Evolutionary conservation across 2,113 vertebrate genomes (phyloP).

Genomic region (Poeciliopsis prolifica): DNA sequence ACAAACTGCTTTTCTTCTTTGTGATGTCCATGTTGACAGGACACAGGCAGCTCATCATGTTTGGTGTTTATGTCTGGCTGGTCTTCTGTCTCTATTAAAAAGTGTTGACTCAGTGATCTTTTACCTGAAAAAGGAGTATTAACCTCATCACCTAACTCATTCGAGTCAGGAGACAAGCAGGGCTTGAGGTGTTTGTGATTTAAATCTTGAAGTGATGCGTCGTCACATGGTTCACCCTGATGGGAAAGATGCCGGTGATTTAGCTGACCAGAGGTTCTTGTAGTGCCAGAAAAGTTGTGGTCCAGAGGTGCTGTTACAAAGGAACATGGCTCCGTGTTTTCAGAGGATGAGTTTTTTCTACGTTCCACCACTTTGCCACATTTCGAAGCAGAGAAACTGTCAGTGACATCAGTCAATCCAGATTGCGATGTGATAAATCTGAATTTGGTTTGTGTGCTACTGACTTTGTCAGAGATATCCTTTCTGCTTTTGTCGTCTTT

Average conservation of each 20-base stretch:
- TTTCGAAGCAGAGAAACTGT: conserved; percentile 4
- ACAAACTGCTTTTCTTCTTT: background rate
- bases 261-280: conserved; percentile 4
- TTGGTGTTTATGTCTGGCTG: conserved; percentile 49
- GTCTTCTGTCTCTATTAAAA: conserved; percentile 1
- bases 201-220: background rate
- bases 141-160: conserved; percentile 36
- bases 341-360: conserved; percentile 2
- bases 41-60: conserved; percentile 40
- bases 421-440: background rate
- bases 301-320: conserved; percentile 3
- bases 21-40: conserved; percentile 19
- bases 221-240: conserved; percentile 40
- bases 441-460: conserved; percentile 2
- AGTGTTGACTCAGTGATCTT: conserved; percentile 15
- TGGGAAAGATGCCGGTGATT: conserved; percentile 60
- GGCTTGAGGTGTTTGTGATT: background rate
- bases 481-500: conserved; percentile 10
- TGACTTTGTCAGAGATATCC: background rate
- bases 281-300: conserved; percentile 1
- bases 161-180: background rate
- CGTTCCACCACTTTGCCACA: background rate
- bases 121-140: conserved; percentile 1
- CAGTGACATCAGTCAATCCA: background rate
- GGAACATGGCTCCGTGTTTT: conserved; percentile 5